Evolutionary conservation across 2,888 invertebrate genomes (phyloP).

Genomic region (Drosophila peninsularis): DNA sequence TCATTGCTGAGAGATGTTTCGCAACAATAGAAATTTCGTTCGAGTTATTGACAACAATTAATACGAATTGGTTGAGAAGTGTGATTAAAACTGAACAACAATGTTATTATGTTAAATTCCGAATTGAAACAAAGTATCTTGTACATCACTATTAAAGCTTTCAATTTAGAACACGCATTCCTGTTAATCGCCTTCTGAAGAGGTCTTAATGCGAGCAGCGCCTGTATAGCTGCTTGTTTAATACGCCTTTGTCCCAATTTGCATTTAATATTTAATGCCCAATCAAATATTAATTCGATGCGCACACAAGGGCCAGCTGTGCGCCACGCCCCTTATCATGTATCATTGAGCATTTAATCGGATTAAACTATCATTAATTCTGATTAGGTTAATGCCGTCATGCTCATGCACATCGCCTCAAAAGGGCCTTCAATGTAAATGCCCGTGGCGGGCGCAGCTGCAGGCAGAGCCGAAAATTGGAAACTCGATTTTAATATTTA

Average conservation of each 20-base stretch:
- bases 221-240: neutral
- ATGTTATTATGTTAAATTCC: neutral
- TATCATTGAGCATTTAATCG: conserved; percentile 18
- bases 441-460: conserved; percentile 16
- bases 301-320: conserved; percentile 3
- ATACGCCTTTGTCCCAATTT: conserved; percentile 8
- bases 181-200: too few species aligned
- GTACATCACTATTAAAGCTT: neutral
- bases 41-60: neutral
- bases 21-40: neutral
- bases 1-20: neutral
- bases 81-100: conserved; percentile 6
- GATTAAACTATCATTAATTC: conserved; percentile 41
- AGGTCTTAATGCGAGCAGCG: neutral
- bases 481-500: conserved; percentile 48
- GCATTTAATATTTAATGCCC: conserved; percentile 55
- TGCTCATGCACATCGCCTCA: conserved; percentile 15
- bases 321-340: neutral
- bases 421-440: conserved; percentile 16
- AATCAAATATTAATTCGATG: conserved; percentile 59
- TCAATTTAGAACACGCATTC: neutral
- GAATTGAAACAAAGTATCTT: too few species aligned
- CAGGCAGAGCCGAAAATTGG: conserved; percentile 24
- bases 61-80: conserved; percentile 10
- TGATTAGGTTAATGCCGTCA: conserved; percentile 40